Evolutionary conservation across 2,797 vertebrate species (phyloP), one percentile per base, ranked within the genome.

Genomic region (Oceanodroma leucorhoa): DNA sequence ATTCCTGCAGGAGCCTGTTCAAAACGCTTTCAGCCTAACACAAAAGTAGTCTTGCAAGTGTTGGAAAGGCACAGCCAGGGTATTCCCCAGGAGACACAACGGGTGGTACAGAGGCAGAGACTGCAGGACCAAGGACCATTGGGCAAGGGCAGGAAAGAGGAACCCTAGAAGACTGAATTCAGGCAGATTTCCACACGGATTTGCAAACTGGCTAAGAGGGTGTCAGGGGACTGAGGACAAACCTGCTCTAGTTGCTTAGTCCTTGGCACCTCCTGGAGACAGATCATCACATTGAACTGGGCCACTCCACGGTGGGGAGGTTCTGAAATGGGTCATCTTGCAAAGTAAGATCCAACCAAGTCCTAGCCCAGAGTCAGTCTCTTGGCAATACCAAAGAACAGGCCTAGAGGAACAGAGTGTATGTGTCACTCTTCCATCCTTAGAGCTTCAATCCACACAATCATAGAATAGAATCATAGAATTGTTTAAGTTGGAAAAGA

Each of bases 281-380:
- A 34, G 24, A 43, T 6, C 23, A 26, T 9, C 19, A 3, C 0
- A 0, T 2, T 21, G 45, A 53, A 66, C 29, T 15, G 51, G 34
- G 67, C 22, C 30, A 6, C 24, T 22, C 17, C 51, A 18, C 0
- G 0, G 9, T 2, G 27, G 27, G 72, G 50, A 65, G 5, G 16
- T 64, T 58, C 64, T n/a, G 60, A 73, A 61, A 32, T 19, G 46
- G 72, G 43, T 8, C 62, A 34, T 3, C 60, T 41, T 34, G 36
- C 17, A 12, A 46, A 61, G 72, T 18, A 24, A 61, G 43, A 41
- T 15, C 51, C 51, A 72, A 23, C 11, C n/a, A 32, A 53, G 22
- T n/a, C 65, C 43, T 6, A 34, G 11, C 9, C 34, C 29, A 1
- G 7, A 45, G 27, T 2, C 34, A 22, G 36, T 26, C 78, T 48